Percentiles rank a stretch among this genome's conserved stretches.
Evolutionary conservation across 37 sponge, comb jelly and placozoan species (phyloP).

Genomic region (Aphrocallistes beatrix): DNA sequence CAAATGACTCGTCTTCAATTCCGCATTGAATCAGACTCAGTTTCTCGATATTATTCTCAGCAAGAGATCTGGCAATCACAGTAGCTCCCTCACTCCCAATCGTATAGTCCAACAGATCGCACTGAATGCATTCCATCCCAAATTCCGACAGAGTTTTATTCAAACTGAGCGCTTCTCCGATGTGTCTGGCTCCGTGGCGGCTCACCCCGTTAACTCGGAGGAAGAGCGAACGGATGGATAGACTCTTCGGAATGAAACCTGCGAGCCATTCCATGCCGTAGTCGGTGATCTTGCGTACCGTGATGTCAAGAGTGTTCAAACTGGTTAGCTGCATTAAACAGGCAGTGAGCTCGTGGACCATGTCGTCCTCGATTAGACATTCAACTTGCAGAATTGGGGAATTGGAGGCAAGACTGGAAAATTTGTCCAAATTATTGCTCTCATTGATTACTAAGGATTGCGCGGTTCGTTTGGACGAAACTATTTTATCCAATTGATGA

Average conservation of each 20-base stretch:
- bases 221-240: neutral
- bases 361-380: neutral
- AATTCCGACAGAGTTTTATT: neutral
- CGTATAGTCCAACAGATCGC: neutral
- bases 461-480: neutral
- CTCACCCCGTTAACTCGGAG: conserved; percentile 5
- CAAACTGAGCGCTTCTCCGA: neutral
- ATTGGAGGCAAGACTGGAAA: neutral
- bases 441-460: neutral
- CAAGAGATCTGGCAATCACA: neutral
- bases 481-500: too few species aligned
- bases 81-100: neutral
- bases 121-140: conserved; percentile 3
- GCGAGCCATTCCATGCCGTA: neutral
- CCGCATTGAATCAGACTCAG: neutral
- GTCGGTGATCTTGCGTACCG: neutral
- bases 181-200: neutral
- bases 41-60: neutral
- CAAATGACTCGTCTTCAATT: neutral
- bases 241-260: neutral
- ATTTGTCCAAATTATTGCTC: neutral
- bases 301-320: neutral
- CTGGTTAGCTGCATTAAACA: neutral
- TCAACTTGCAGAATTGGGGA: neutral
- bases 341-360: neutral